Percentiles rank a stretch among this genome's conserved stretches.
Evolutionary conservation across 1,140 invertebrate genomes (phyloP).

Genomic region (Uloborus diversus): DNA sequence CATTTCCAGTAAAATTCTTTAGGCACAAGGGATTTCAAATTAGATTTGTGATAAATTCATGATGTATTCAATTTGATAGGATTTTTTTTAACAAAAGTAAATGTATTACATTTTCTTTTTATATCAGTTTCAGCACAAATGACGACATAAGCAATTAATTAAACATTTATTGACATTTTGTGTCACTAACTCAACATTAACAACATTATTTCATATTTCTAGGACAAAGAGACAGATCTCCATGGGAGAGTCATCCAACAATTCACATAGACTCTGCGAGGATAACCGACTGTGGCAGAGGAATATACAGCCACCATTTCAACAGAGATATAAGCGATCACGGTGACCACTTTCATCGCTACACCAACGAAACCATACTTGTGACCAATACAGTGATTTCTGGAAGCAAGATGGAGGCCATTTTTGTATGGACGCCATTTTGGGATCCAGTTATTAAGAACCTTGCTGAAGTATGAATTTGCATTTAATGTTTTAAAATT

Average conservation of each 20-base stretch:
- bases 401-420: conserved; percentile 73
- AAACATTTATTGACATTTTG: too few species aligned
- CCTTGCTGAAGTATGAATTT: conserved; percentile 42
- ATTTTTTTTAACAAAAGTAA: too few species aligned
- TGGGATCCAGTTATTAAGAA: conserved; percentile 71
- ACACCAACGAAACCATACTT: conserved; percentile 86
- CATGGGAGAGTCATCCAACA: conserved; percentile 27
- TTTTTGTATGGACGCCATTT: conserved; percentile 82
- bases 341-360: conserved; percentile 84
- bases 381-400: conserved; percentile 57
- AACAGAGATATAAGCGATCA: conserved; percentile 76
- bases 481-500: too few species aligned
- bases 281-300: conserved; percentile 82
- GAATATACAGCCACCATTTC: conserved; percentile 86
- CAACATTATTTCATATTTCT: too few species aligned
- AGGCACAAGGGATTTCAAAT: too few species aligned
- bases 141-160: too few species aligned
- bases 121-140: too few species aligned
- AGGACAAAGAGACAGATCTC: conserved; percentile 30
- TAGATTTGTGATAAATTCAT: too few species aligned
- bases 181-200: too few species aligned
- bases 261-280: conserved; percentile 58
- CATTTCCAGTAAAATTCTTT: too few species aligned
- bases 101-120: too few species aligned
- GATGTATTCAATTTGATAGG: too few species aligned